Percentiles rank a stretch among this genome's conserved stretches.
Evolutionary conservation across 2,888 invertebrate species (phyloP).

Genomic region (Phytoseiulus persimilis): DNA sequence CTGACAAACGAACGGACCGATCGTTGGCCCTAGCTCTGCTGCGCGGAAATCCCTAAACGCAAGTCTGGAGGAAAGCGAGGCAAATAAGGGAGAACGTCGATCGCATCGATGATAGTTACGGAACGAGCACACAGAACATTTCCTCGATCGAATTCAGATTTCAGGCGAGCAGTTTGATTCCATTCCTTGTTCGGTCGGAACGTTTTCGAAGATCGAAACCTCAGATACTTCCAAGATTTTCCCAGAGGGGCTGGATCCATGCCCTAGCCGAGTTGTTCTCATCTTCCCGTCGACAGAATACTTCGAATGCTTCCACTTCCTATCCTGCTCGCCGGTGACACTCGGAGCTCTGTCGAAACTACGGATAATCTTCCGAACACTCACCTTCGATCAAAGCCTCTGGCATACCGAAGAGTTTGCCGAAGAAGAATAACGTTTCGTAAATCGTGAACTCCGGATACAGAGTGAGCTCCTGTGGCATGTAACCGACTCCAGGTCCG

Average conservation of each 20-base stretch:
- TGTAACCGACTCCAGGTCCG: conserved; percentile 88
- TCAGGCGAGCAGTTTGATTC: background rate
- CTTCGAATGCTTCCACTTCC: background rate
- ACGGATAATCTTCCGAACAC: background rate
- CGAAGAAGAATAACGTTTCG: conserved; percentile 92
- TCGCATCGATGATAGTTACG: background rate
- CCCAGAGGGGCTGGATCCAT: background rate
- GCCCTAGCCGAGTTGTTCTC: background rate
- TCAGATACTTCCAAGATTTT: background rate
- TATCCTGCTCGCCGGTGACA: background rate
- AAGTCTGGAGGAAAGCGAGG: background rate
- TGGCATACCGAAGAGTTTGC: conserved; percentile 88
- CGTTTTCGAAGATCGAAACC: background rate
- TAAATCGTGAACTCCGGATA: conserved; percentile 66
- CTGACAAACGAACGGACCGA: background rate
- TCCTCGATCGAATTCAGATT: background rate
- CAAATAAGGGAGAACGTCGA: background rate
- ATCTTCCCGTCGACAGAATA: background rate
- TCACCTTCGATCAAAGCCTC: conserved; percentile 65
- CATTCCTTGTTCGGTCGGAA: background rate
- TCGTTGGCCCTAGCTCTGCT: too few relatives aligned
- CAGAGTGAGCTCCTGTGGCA: conserved; percentile 64
- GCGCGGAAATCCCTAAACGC: too few relatives aligned
- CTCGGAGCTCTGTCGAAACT: background rate
- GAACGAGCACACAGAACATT: background rate